A percentile compares a stretch with the other conserved stretches of the same genome.
phyloP scores from a whole-genome alignment of 1,140 invertebrate genomes.

The Latrodectus geometricus region DNA sequence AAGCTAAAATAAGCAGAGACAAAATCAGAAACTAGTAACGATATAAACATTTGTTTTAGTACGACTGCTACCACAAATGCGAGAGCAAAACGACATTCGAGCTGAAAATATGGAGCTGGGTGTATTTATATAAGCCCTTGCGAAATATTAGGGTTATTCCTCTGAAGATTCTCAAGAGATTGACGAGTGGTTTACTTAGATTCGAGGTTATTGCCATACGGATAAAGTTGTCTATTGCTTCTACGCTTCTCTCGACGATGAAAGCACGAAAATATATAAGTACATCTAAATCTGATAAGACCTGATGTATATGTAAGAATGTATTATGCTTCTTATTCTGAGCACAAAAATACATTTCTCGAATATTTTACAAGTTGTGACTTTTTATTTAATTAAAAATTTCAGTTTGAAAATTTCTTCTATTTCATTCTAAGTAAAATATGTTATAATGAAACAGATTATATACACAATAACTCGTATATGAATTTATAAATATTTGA shows the following conservation, averaged over 20 bases:
- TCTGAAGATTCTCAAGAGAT: constrained; percentile 9
- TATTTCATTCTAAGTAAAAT: too few relatives aligned
- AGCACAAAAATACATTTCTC: too few relatives aligned
- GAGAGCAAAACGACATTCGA: neutral
- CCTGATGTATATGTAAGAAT: too few relatives aligned
- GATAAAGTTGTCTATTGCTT: constrained; percentile 18
- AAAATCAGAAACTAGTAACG: neutral
- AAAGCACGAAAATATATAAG: too few relatives aligned
- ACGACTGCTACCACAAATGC: neutral
- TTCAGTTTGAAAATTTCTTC: too few relatives aligned
- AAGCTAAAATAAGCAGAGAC: neutral
- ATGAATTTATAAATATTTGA: too few relatives aligned
- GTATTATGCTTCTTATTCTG: too few relatives aligned
- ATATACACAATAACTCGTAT: too few relatives aligned
- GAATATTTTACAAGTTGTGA: too few relatives aligned
- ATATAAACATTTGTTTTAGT: neutral
- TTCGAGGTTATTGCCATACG: constrained; percentile 27
- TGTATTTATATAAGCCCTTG: constrained; percentile 36
- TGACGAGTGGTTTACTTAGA: neutral
- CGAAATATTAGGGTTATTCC: constrained; percentile 45
- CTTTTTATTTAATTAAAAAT: too few relatives aligned
- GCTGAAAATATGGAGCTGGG: constrained; percentile 16
- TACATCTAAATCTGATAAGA: too few relatives aligned
- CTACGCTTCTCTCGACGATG: neutral
- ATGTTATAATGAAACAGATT: too few relatives aligned